Conservation (phyloP, 2,113 vertebrate species). For the Piprites chloris region DNA sequence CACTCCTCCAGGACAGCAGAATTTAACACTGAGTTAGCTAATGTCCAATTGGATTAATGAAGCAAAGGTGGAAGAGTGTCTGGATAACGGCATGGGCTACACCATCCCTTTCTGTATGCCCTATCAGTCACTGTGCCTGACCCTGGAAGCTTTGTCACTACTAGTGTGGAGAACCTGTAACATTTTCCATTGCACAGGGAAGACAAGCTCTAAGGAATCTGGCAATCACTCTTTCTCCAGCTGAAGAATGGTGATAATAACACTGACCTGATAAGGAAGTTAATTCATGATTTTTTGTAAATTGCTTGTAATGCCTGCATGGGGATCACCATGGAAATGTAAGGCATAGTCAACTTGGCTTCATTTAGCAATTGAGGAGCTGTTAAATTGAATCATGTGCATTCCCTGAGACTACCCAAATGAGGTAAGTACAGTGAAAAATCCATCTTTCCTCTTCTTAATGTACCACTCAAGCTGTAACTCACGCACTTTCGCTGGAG, state of each 20-base stretch:
- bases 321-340: background rate
- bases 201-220: background rate
- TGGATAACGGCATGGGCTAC: background rate
- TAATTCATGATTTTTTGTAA: background rate
- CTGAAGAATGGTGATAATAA: background rate
- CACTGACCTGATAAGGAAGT: background rate
- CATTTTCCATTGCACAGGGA: background rate
- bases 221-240: background rate
- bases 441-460: background rate
- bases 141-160: background rate
- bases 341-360: background rate
- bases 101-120: background rate
- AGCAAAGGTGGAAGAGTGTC: background rate
- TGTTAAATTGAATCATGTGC: slow-evolving; percentile 14
- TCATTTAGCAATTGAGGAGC: slow-evolving; percentile 25
- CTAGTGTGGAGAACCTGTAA: background rate
- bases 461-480: background rate
- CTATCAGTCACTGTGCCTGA: background rate
- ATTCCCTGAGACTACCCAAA: background rate
- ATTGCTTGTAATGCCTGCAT: background rate
- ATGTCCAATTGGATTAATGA: background rate
- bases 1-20: background rate
- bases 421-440: background rate
- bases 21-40: background rate
- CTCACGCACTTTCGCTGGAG: background rate